phyloP scores from a whole-genome alignment of 2,888 invertebrate species.

The Mylabris sibirica region DNA sequence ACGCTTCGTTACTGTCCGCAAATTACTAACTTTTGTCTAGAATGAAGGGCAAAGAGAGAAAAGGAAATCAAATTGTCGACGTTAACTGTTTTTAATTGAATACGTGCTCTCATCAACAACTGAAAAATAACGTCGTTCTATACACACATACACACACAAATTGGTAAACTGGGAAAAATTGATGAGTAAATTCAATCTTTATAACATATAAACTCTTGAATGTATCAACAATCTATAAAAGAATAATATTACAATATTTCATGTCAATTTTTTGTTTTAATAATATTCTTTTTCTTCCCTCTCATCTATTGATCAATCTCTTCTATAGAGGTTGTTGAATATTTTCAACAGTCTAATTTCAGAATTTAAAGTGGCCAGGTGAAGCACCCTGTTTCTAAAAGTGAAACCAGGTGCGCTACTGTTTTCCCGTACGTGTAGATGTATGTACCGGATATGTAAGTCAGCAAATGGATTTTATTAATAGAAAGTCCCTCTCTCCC shows the following conservation, averaged over 20 bases:
- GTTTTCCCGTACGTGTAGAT: slow-evolving; percentile 23
- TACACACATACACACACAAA: neutral
- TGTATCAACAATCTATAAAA: neutral
- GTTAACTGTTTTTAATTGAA: slow-evolving; percentile 13
- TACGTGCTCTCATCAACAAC: slow-evolving; percentile 10
- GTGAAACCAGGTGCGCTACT: slow-evolving; percentile 10
- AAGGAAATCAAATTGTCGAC: slow-evolving; percentile 13
- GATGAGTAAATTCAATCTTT: slow-evolving; percentile 4
- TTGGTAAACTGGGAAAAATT: neutral
- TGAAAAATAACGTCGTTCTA: neutral
- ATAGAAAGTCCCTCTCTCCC: slow-evolving; percentile 32
- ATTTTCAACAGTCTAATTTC: neutral
- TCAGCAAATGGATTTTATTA: slow-evolving; percentile 43
- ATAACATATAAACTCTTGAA: neutral
- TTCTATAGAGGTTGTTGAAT: slow-evolving; percentile 1
- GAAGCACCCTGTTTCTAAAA: slow-evolving; percentile 10
- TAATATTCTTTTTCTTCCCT: neutral
- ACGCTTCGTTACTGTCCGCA: neutral
- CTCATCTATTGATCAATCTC: neutral
- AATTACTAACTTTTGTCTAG: slow-evolving; percentile 9
- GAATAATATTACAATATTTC: neutral
- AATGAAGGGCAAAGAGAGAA: neutral
- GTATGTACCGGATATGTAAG: slow-evolving; percentile 40
- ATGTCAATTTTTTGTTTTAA: neutral
- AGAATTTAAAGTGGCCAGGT: slow-evolving; percentile 9